Evolutionary conservation across 2,113 vertebrate species (phyloP).

Genomic region (Boleophthalmus pectinirostris): DNA sequence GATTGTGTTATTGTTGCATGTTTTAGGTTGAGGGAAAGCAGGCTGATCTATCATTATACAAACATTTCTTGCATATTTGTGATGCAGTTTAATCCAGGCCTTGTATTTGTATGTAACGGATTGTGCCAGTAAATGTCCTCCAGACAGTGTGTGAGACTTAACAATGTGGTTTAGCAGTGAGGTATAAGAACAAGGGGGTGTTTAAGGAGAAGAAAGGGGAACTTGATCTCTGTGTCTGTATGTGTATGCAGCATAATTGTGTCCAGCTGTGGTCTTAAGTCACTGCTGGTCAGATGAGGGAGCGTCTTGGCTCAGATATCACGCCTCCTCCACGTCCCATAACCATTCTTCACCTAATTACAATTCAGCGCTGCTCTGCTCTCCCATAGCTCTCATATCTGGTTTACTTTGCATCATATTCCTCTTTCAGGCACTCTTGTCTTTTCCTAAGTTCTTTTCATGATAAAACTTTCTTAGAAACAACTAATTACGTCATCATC

Average conservation of each 20-base stretch:
- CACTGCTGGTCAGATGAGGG: conserved; percentile 70
- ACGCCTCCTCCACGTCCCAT: conserved; percentile 61
- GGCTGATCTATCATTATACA: neutral
- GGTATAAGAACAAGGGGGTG: conserved; percentile 32
- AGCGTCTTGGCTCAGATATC: conserved; percentile 56
- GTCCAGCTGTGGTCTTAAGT: conserved; percentile 78
- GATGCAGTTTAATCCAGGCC: neutral
- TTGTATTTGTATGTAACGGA: neutral
- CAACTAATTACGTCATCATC: conserved; percentile 36
- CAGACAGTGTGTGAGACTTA: conserved; percentile 27
- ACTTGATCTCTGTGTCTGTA: conserved; percentile 50
- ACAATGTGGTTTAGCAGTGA: conserved; percentile 41
- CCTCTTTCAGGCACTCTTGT: conserved; percentile 10
- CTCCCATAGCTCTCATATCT: conserved; percentile 28
- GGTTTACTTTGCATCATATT: conserved; percentile 24
- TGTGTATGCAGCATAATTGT: conserved; percentile 57
- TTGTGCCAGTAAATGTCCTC: neutral
- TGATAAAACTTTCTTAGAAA: conserved; percentile 21
- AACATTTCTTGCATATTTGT: neutral
- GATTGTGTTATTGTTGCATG: neutral
- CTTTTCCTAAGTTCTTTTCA: neutral
- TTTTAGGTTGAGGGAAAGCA: neutral
- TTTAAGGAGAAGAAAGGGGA: conserved; percentile 47
- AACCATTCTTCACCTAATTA: conserved; percentile 72
- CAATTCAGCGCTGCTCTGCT: conserved; percentile 30